These are phyloP conservation scores for Agriotes lineatus DNA, from an alignment of 2,888 invertebrate species.

Conservation along the genomic window DNA sequence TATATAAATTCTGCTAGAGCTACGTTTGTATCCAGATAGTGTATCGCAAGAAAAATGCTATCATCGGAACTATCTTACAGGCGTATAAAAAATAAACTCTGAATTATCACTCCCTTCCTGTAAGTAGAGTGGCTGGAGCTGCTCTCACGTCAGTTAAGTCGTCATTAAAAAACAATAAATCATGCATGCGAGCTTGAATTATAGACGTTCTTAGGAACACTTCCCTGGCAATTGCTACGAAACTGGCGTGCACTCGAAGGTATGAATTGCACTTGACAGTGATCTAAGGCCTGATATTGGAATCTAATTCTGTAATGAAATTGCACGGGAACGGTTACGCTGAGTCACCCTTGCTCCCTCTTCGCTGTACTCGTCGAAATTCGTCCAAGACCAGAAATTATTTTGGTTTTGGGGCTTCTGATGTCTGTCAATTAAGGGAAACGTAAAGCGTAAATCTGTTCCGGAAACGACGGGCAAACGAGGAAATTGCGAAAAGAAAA, in stretches of 20 bases:
- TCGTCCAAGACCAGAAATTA: neutral
- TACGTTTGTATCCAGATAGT: too few species aligned
- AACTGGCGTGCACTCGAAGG: slow-evolving; percentile 17
- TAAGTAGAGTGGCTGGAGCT: too few species aligned
- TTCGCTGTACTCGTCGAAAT: too few species aligned
- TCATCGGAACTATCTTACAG: too few species aligned
- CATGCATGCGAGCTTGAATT: slow-evolving; percentile 22
- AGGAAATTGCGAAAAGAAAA: too few species aligned
- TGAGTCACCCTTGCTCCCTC: slow-evolving; percentile 9
- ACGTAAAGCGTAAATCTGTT: too few species aligned
- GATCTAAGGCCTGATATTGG: slow-evolving; percentile 36
- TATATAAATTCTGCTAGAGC: too few species aligned
- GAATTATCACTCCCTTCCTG: too few species aligned
- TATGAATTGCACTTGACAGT: slow-evolving; percentile 37
- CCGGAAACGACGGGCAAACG: too few species aligned
- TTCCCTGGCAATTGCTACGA: slow-evolving; percentile 18
- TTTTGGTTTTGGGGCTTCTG: neutral
- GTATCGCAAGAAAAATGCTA: too few species aligned
- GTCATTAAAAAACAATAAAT: slow-evolving; percentile 37
- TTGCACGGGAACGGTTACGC: slow-evolving; percentile 20
- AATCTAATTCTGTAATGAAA: slow-evolving; percentile 37
- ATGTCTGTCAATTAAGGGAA: too few species aligned
- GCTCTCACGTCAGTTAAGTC: slow-evolving; percentile 26
- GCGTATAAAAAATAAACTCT: too few species aligned
- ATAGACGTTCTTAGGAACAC: slow-evolving; percentile 22